Evolutionary conservation across 1,140 invertebrate species (phyloP).

Genomic region (Ooceraea biroi): DNA sequence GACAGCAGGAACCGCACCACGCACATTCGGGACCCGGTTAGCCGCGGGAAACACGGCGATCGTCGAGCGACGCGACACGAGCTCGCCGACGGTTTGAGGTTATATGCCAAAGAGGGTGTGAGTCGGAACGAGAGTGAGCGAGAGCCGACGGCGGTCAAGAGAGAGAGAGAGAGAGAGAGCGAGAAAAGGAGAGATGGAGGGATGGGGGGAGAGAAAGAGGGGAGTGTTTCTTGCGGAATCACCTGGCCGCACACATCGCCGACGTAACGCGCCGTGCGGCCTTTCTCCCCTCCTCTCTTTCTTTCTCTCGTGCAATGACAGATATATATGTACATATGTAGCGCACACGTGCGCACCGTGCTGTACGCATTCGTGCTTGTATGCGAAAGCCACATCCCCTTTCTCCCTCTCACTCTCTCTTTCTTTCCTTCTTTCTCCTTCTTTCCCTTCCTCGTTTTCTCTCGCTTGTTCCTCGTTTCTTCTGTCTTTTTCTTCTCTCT

Average conservation of each 20-base stretch:
- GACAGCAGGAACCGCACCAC: conserved; percentile 28
- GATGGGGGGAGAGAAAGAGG: neutral
- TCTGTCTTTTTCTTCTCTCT: too few relatives aligned
- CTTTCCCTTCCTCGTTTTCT: too few relatives aligned
- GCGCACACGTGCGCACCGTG: too few relatives aligned
- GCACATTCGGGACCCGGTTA: conserved; percentile 59
- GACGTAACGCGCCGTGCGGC: conserved; percentile 1
- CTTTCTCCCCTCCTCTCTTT: neutral
- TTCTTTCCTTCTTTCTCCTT: neutral
- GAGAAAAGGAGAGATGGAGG: too few relatives aligned
- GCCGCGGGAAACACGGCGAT: conserved; percentile 4
- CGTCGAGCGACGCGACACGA: conserved; percentile 37
- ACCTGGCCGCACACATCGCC: conserved; percentile 37
- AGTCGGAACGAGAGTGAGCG: neutral
- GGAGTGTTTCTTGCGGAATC: conserved; percentile 46
- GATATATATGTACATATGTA: neutral
- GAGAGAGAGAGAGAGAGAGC: neutral
- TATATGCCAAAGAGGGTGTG: conserved; percentile 59
- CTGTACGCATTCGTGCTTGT: too few relatives aligned
- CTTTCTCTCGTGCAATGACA: neutral
- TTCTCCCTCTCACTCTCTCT: neutral
- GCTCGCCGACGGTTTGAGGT: conserved; percentile 65
- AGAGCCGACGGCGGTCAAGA: neutral
- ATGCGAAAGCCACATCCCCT: too few relatives aligned
- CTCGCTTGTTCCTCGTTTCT: too few relatives aligned